phyloP scores from a whole-genome alignment of 2,888 invertebrate genomes.

The Periphyllus acericola region DNA sequence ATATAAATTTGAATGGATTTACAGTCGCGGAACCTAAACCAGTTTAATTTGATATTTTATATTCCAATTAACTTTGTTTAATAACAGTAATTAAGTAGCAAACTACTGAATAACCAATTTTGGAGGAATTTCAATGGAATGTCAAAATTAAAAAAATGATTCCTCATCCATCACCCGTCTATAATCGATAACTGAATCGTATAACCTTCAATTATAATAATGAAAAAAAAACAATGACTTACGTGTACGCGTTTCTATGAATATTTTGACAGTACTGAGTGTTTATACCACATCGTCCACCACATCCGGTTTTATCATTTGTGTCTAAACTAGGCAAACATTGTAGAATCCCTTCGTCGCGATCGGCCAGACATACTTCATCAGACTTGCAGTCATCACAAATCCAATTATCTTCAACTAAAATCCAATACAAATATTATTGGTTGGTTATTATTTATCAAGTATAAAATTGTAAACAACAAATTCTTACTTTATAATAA shows the following conservation, averaged over 20 bases:
- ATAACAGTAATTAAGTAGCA: slow-evolving; percentile 45
- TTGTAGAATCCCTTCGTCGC: slow-evolving; percentile 72
- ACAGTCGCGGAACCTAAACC: slow-evolving; percentile 30
- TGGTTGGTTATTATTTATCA: not conserved
- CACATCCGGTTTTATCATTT: slow-evolving; percentile 76
- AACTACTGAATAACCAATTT: slow-evolving; percentile 39
- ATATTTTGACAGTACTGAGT: slow-evolving; percentile 75
- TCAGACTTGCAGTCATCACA: slow-evolving; percentile 70
- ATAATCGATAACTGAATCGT: not conserved
- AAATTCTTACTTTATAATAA: not conserved
- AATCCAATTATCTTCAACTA: slow-evolving; percentile 66
- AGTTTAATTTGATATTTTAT: slow-evolving; percentile 54
- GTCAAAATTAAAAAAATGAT: slow-evolving; percentile 6
- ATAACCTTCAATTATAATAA: slow-evolving; percentile 10
- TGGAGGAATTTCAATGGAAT: slow-evolving; percentile 30
- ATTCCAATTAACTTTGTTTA: slow-evolving; percentile 49
- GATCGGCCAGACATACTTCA: slow-evolving; percentile 75
- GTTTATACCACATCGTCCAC: slow-evolving; percentile 74
- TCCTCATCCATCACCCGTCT: not conserved
- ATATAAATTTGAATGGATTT: slow-evolving; percentile 18
- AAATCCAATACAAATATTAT: slow-evolving; percentile 1
- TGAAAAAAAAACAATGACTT: slow-evolving; percentile 27
- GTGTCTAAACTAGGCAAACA: slow-evolving; percentile 71
- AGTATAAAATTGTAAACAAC: not conserved
- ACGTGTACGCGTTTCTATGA: slow-evolving; percentile 68